Base-by-base conservation (phyloP, 2,888 invertebrate species). In the Cryptocheilus praepositus region DNA sequence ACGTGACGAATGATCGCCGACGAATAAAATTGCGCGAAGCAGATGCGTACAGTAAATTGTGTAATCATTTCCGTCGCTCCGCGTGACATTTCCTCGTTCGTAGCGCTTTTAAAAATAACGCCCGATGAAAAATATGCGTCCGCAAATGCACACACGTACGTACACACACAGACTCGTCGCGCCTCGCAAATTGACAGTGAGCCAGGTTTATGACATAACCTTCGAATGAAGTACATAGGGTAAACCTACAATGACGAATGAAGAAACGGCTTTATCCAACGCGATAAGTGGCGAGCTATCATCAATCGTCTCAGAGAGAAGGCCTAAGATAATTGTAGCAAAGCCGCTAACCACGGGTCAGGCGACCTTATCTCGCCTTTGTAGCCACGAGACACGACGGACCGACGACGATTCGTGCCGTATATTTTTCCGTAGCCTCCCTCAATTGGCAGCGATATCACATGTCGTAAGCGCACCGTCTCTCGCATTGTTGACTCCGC, bases 331-430 rank as follows among this genome's bases (percentile, higher is more conserved):
- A 73, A 70, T 70, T 67, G 56, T 59, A 71, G 22, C 52, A 55
- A 68, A 73, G 57, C 49, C 59, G 64, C 62, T 54, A 65, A 53
- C 56, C 63, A 52, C 46, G 54, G 66, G 65, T 61, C 64, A 61
- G 51, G 18, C 22, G 64, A 66, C 63, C 59, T 65, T 67, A 59
- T 63, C 59, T 19, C 22, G 28, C 18, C 25, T n/a, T 66, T 58
- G 64, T 61, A 66, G 64, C 64, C 36, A 52, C 55, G 66, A 62
- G 68, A 36, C 36, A 56, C 61, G 65, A 62, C 67, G 65, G 63
- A 61, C 64, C 63, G 61, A 64, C 68, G 61, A 64, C 68, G 61
- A 63, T 71, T 67, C 66, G 61, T 69, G 69, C 61, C 49, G 16
- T 16, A 49, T 5, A 36, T 36, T 36, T 36, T 11, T 7, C 36